phyloP scores from a whole-genome alignment of 2,888 invertebrate genomes.

The Liodrosophila aerea region DNA sequence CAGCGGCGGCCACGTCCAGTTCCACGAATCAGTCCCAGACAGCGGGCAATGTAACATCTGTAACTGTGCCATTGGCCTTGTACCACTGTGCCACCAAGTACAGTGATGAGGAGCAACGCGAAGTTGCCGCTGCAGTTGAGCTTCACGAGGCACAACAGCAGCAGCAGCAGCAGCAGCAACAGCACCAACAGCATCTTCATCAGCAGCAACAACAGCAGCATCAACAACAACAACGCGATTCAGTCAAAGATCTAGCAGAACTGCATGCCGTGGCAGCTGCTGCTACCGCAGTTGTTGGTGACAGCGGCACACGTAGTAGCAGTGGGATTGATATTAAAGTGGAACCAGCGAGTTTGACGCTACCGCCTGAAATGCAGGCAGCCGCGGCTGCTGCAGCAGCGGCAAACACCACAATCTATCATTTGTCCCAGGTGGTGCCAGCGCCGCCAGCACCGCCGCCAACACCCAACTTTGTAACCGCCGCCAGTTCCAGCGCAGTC shows the following conservation, averaged over 20 bases:
- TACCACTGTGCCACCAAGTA: constrained; percentile 68
- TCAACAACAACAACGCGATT: constrained; percentile 66
- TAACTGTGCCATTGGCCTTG: constrained; percentile 64
- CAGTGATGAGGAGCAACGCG: constrained; percentile 71
- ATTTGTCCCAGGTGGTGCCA: constrained; percentile 71
- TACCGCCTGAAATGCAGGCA: constrained; percentile 57
- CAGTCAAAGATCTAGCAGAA: constrained; percentile 76
- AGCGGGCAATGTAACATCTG: constrained; percentile 40
- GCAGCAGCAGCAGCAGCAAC: constrained; percentile 31
- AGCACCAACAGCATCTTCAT: constrained; percentile 36
- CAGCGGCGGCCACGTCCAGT: constrained; percentile 40
- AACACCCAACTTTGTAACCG: constrained; percentile 45
- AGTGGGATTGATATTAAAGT: constrained; percentile 75
- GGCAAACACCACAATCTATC: constrained; percentile 66
- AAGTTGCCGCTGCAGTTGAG: constrained; percentile 50
- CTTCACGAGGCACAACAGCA: constrained; percentile 56
- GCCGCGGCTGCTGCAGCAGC: constrained; percentile 38
- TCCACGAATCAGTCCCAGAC: constrained; percentile 27
- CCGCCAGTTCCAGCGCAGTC: constrained; percentile 29
- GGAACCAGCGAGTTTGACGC: constrained; percentile 57
- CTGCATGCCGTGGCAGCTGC: constrained; percentile 64
- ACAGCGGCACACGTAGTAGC: constrained; percentile 38
- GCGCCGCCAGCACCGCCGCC: constrained; percentile 59
- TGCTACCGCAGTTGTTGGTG: constrained; percentile 34
- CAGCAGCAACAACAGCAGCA: constrained; percentile 56